phyloP scores from a whole-genome alignment of 2,888 invertebrate species.

The Teleiodes luculella region DNA sequence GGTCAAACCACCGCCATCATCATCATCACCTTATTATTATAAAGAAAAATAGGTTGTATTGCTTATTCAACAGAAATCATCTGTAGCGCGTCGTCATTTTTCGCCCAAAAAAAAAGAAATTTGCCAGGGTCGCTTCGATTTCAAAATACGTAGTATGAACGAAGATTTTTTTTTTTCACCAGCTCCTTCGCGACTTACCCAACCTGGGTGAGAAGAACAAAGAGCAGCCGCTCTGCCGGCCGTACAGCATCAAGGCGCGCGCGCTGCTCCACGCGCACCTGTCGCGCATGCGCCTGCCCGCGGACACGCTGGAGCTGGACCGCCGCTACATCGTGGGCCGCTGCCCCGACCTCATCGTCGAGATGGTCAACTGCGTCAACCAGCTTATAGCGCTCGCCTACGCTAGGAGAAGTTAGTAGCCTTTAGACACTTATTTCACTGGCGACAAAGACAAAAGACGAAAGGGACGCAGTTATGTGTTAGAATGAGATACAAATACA shows the following conservation, averaged over 20 bases:
- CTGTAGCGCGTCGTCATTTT: too few species aligned
- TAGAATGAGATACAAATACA: too few species aligned
- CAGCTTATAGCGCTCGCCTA: slow-evolving; percentile 95
- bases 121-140: neutral
- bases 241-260: slow-evolving; percentile 95
- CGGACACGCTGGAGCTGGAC: slow-evolving; percentile 90
- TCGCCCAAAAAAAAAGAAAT: too few species aligned
- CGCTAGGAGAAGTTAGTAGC: slow-evolving; percentile 88
- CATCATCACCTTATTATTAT: too few species aligned
- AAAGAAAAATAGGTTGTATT: too few species aligned
- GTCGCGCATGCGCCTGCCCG: slow-evolving; percentile 87
- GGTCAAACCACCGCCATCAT: too few species aligned
- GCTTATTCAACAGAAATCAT: too few species aligned
- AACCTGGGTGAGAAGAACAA: slow-evolving; percentile 97
- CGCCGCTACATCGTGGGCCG: slow-evolving; percentile 90
- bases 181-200: slow-evolving; percentile 94
- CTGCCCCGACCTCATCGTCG: slow-evolving; percentile 96
- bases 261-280: slow-evolving; percentile 98
- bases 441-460: too few species aligned
- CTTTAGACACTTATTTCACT: neutral
- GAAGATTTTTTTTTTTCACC: too few species aligned
- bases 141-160: too few species aligned
- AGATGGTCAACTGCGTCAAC: slow-evolving; percentile 97
- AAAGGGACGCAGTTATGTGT: too few species aligned
- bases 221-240: slow-evolving; percentile 93